Evolutionary conservation across 2,797 vertebrate genomes (phyloP), one percentile per base, ranked within the genome.

Genomic region (Hippocampus kuda): DNA sequence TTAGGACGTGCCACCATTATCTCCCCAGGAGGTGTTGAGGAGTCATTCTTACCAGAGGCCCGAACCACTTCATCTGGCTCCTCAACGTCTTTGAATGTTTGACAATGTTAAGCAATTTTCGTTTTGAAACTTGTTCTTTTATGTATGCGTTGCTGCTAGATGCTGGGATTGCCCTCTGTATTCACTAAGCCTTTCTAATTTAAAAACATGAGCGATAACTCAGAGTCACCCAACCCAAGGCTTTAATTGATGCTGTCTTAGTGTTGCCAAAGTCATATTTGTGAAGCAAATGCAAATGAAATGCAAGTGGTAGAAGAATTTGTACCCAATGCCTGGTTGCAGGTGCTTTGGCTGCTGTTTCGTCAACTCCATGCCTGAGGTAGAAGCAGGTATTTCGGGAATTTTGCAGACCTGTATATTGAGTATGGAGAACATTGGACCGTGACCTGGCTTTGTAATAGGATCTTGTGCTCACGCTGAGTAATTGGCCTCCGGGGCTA

Each of bases 401-500:
- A 81, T 86, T 80, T 80, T 69, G 63, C 49, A 56, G 70, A 24
- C 67, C 66, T 73, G 68, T 72, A 73, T 72, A 70, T 73, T 75
- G 72, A 72, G 67, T 63, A 26, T 44, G 67, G 75, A 73, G 76
- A 78, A 84, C 79, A 72, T 68, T 74, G 65, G 73, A 87, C 84
- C 78, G 57, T 85, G 82, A 82, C 78, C 71, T 44, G 66, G 73
- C 79, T 84, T 85, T 84, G 80, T 80, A 84, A 89, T 87, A 74
- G 75, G 78, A 88, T 88, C 79, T 79, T 83, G 70, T 84, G 83
- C 87, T 82, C 79, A 86, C 73, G 64, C 67, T 70, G 75, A 78
- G 82, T 87, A 87, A 88, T 89, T 88, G 87, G 85, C 78, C 88
- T 87, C 83, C 70, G 70, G 80, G 76, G 81, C 66, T 80, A 62